Percentiles rank a stretch among this genome's conserved stretches.
These are phyloP conservation scores for Beris morrisii DNA, from an alignment of 2,888 invertebrate genomes.

Conservation along the genomic window DNA sequence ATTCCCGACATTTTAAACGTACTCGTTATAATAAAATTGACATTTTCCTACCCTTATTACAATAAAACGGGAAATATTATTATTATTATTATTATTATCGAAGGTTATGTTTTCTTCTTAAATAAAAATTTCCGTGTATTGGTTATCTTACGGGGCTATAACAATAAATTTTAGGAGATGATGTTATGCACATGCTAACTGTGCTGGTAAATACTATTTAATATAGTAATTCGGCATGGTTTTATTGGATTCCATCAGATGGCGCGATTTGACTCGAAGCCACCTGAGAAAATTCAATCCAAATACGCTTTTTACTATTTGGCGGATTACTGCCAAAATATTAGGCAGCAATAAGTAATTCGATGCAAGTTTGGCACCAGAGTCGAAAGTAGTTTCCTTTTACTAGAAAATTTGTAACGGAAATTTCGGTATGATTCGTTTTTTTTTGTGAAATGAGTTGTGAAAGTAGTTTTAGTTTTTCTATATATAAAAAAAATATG, in stretches of 20 bases:
- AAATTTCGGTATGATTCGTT: neutral
- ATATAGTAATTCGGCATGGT: too few relatives aligned
- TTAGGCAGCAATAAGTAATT: too few relatives aligned
- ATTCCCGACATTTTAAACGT: neutral
- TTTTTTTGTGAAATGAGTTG: neutral
- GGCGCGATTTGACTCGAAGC: too few relatives aligned
- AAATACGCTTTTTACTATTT: constrained; percentile 2
- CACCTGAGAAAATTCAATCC: too few relatives aligned
- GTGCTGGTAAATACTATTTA: too few relatives aligned
- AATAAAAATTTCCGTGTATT: constrained; percentile 21
- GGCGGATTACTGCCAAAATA: neutral
- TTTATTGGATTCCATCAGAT: too few relatives aligned
- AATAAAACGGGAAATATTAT: neutral
- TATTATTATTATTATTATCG: neutral
- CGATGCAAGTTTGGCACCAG: too few relatives aligned
- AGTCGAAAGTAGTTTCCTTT: constrained; percentile 39
- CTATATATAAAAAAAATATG: neutral
- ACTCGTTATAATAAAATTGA: constrained; percentile 2
- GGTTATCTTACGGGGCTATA: constrained; percentile 26
- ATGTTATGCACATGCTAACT: too few relatives aligned
- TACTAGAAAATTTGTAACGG: constrained; percentile 42
- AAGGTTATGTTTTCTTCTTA: neutral
- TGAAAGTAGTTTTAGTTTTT: neutral
- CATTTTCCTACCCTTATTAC: constrained; percentile 5
- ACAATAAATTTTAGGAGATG: constrained; percentile 7